Percentiles rank a stretch among this genome's conserved stretches.
Conservation (phyloP, 2,113 vertebrate species). For the Callipepla squamata region DNA sequence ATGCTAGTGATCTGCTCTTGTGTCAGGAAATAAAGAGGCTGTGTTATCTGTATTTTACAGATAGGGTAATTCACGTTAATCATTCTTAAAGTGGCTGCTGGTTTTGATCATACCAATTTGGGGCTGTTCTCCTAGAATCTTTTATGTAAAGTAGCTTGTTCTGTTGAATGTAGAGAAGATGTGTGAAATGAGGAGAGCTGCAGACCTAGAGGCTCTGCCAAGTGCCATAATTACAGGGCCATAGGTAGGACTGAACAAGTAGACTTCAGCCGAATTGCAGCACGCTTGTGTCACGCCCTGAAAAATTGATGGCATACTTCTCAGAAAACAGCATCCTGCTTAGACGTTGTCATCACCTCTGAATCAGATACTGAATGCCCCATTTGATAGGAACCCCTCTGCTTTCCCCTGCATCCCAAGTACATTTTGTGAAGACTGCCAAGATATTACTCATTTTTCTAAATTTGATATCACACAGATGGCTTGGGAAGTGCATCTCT, state of each 20-base stretch:
- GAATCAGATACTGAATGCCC: constrained; percentile 19
- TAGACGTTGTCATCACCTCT: neutral
- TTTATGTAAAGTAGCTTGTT: neutral
- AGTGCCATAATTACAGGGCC: neutral
- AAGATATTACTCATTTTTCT: constrained; percentile 49
- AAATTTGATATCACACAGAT: constrained; percentile 44
- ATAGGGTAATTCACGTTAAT: neutral
- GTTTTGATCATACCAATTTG: neutral
- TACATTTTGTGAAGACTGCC: constrained; percentile 10
- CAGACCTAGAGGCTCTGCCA: neutral
- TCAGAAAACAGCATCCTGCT: constrained; percentile 27
- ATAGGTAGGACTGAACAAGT: neutral
- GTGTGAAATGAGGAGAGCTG: neutral
- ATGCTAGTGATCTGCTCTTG: constrained; percentile 5
- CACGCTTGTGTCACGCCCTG: neutral
- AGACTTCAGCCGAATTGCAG: neutral
- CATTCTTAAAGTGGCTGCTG: neutral
- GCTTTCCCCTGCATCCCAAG: neutral
- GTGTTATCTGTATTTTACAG: neutral
- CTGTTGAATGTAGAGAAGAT: neutral
- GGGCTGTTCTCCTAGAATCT: neutral
- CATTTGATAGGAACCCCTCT: neutral
- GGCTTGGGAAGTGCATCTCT: constrained; percentile 33
- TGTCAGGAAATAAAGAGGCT: neutral
- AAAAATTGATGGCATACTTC: neutral